Conservation (phyloP, 2,113 vertebrate species). For the Heterochromis multidens region DNA sequence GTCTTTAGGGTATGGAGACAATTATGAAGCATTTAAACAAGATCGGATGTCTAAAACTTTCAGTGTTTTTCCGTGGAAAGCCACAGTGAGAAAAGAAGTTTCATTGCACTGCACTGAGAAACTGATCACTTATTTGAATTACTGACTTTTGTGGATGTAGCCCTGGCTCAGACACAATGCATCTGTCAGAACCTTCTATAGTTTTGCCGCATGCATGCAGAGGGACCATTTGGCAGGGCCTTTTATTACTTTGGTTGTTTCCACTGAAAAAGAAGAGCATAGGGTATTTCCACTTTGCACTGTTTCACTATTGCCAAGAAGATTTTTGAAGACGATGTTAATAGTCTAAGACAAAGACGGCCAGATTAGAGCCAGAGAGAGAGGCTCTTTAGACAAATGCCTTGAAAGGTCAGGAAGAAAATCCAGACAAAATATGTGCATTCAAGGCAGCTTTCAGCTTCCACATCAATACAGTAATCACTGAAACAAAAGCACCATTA, state of each 20-base stretch:
- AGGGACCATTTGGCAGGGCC: neutral
- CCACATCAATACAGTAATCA: slow-evolving; percentile 47
- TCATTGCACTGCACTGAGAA: neutral
- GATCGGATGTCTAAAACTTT: neutral
- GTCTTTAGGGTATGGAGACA: neutral
- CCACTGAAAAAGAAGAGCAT: neutral
- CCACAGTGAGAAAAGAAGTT: neutral
- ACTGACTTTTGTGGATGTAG: neutral
- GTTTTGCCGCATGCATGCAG: neutral
- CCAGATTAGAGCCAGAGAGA: neutral
- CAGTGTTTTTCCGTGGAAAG: accelerated
- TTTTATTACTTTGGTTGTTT: neutral
- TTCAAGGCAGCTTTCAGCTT: slow-evolving; percentile 19
- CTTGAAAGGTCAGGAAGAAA: slow-evolving; percentile 3
- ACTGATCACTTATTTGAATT: neutral
- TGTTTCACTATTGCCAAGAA: neutral
- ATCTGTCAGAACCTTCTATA: neutral
- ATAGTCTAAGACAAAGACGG: neutral
- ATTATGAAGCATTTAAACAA: neutral
- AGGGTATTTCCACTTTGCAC: neutral
- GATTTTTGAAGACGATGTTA: neutral
- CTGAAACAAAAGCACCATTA: slow-evolving; percentile 28
- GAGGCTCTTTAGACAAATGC: neutral
- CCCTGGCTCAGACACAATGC: neutral
- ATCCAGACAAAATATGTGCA: slow-evolving; percentile 15